Base-by-base conservation (phyloP, 2,888 invertebrate genomes). In the Amphimallon solstitiale region DNA sequence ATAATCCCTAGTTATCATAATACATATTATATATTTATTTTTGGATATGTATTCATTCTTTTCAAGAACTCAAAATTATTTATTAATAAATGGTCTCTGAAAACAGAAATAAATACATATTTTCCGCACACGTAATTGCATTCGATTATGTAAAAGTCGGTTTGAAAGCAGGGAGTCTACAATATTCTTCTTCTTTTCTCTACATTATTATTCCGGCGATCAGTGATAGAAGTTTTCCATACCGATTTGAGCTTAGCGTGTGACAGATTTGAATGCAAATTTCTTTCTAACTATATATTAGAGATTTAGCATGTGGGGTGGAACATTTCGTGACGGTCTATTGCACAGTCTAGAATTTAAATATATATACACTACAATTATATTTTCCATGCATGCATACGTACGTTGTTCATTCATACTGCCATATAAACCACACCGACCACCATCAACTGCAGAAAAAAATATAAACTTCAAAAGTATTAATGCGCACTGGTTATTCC, bases 231-330 rank as follows among this genome's bases (percentile, higher is more conserved):
- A 80, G 74, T 79, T 80, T 79, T 79, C 80, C 79, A 77, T 78
- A 77, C 78, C 78, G 79, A 77, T 78, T 80, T 73, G 72, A 73
- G 79, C 79, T 80, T 78, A 79, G 79, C 77, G 76, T 79, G 79
- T 79, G 80, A 78, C 79, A 79, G 80, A 80, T 80, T 80, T 80
- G 79, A 79, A 80, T 80, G 79, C 80, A 80, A 80, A 80, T 80
- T 79, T 80, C 79, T 79, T 80, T 78, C 74, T 76, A 77, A 79
- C 76, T 79, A 78, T 78, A 78, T 78, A 79, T 80, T 78, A 78
- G 78, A 77, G 76, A 78, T 78, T 79, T 78, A 78, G 77, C 78
- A 77, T 78, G 77, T 77, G 75, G 73, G 72, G 72, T 63, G 71
- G 63, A 63, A 64, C 66, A 65, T 68, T 67, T 65, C 67, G 67